These are phyloP conservation scores for Temnopleurus reevesii DNA, from an alignment of 53 echinoderm and acorn worm genomes.

Conservation along the genomic window DNA sequence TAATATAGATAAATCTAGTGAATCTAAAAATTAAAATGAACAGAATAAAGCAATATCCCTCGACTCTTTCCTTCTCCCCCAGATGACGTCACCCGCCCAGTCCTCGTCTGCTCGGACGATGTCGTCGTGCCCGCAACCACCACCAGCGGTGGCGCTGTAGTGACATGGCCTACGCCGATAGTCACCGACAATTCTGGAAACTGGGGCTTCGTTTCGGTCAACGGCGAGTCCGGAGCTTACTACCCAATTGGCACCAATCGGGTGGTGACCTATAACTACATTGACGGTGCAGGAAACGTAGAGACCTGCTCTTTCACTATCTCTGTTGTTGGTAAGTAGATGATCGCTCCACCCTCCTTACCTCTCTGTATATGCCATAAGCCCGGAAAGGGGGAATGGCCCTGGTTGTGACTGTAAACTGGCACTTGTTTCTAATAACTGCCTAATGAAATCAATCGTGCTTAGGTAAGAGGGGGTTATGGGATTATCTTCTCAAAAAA, in stretches of 20 bases:
- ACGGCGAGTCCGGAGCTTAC: slow-evolving; percentile 65
- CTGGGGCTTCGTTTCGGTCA: slow-evolving; percentile 61
- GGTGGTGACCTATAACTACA: slow-evolving; percentile 71
- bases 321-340: slow-evolving; percentile 39
- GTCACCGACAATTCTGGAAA: slow-evolving; percentile 80
- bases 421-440: neutral
- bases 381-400: neutral
- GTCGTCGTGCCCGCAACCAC: slow-evolving; percentile 36
- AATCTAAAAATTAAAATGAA: no score
- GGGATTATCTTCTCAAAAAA: no score
- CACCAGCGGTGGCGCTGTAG: slow-evolving; percentile 42
- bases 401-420: neutral
- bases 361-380: no score
- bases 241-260: slow-evolving; percentile 43
- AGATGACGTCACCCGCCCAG: slow-evolving; percentile 28
- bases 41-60: no score
- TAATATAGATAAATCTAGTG: no score
- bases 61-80: neutral
- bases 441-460: no score
- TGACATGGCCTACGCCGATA: slow-evolving; percentile 72
- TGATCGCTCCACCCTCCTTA: no score
- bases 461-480: no score
- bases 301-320: slow-evolving; percentile 69
- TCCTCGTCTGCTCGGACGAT: slow-evolving; percentile 18
- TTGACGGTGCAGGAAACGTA: slow-evolving; percentile 58